Evolutionary conservation across 2,797 vertebrate genomes (phyloP), one percentile per base, ranked within the genome.

Genomic region (Pseudochirops corinnae): DNA sequence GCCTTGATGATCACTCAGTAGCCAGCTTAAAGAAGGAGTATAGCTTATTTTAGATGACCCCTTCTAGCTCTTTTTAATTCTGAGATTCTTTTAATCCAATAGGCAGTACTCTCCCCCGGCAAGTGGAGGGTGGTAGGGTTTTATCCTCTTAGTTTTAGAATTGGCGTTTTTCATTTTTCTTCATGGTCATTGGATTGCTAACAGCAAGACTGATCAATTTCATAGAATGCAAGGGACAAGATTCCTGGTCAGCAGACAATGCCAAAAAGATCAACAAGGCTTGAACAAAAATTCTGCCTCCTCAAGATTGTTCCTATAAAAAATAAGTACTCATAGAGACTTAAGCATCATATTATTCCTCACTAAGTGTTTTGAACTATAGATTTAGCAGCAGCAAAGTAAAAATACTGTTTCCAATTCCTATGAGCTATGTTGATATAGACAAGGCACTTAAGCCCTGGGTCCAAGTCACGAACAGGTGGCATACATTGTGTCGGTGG

Each of bases 181-280:
- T 16, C n/a, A 53, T 74, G 56, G 94, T 31, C 26, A 92, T 52
- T 74, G 60, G 92, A 55, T 96, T 94, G 7, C 46, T 94, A 90
- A 16, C 52, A 60, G 92, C 26, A 26, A 82, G 91, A 93, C 56
- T 60, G 82, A 57, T 55, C 31, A 55, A 55, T 87, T 39, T 94
- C 33, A 92, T 92, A 82, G 90, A 90, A 55, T 93, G 91, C 91
- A 3, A 60, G 9, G 57, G 31, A 29, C n/a, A 50, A 24, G 52
- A 29, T 39, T 82, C 91, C 82, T 93, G 62, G 91, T n/a, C 21
- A 90, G n/a, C 39, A 95, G 57, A 90, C 50, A 39, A 62, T 31
- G 46, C 33, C 33, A 94, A 55, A 92, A 95, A 92, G 16, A n/a
- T 93, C 39, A 92, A 87, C n/a, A 95, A 46, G 92, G 9, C 29